A percentile compares a stretch with the other conserved stretches of the same genome.
phyloP scores from a whole-genome alignment of 2,113 vertebrate genomes.

The Procavia capensis region DNA sequence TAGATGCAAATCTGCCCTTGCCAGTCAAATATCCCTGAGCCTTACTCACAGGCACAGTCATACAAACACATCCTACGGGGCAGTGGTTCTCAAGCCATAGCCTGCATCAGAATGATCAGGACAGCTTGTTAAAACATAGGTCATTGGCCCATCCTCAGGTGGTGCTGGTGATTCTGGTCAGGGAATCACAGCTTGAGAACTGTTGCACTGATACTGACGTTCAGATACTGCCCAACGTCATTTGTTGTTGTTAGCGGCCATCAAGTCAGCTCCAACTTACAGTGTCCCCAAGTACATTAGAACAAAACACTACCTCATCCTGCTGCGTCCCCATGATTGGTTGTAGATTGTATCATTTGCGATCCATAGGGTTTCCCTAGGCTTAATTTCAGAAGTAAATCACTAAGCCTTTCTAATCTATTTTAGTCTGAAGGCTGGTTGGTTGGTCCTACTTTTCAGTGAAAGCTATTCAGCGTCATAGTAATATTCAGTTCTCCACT shows the following conservation, averaged over 20 bases:
- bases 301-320: background rate
- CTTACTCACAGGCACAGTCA: background rate
- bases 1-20: slow-evolving; percentile 47
- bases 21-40: background rate
- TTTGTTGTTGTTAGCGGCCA: background rate
- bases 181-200: background rate
- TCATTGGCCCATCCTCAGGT: no score
- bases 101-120: accelerated
- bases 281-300: background rate
- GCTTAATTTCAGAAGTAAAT: background rate
- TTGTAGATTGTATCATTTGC: background rate
- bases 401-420: background rate
- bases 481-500: background rate
- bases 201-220: no score
- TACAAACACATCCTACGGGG: background rate
- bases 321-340: background rate
- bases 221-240: background rate
- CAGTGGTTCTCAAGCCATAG: background rate
- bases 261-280: background rate
- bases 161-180: background rate
- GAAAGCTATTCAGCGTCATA: background rate
- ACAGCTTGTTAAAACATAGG: background rate
- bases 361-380: background rate
- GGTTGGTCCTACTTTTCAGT: background rate
- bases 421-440: background rate